Base-by-base conservation (phyloP, 1,140 invertebrate species). In the Brachionus calyciflorus region DNA sequence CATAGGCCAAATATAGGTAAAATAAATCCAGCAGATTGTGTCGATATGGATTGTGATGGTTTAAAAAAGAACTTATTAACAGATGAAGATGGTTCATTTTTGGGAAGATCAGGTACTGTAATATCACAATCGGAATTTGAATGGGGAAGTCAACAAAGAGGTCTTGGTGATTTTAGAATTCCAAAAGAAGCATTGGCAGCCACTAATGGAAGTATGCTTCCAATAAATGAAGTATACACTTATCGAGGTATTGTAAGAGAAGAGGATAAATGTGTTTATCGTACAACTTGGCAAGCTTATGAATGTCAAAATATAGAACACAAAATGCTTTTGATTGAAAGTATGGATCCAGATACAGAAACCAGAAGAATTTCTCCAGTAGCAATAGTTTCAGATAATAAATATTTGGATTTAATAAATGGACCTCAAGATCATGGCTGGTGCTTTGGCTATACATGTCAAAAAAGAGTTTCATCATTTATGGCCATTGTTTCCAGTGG, bases 21-120 rank as follows among this genome's bases (percentile, higher is more conserved):
- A 44, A 57, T 76, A 1, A 76, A 76, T 60, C 75, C 75, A 44
- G 33, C 51, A 3, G 75, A 76, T 63, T 76, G 75, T 76, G 75
- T 76, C 10, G 83, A 84, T 73, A 84, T 84, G 83, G 82, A 82
- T 60, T 84, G 83, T 79, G 83, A 84, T 78, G 83, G 75, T 2
- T 49, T 80, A 28, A 82, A 83, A 76, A 84, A 84, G 69, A 65
- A 63, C 6, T 44, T 84, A 21, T 46, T 84, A 2, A 76, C 65
- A 17, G 83, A 84, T 65, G 17, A n/a, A n/a, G n/a, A n/a, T n/a
- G n/a, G n/a, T n/a, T n/a, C n/a, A n/a, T n/a, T n/a, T n/a, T n/a
- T n/a, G 77, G n/a, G 83, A 84, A 65, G 82, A 33, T 19, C 30
- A 41, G 51, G 30, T 24, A 17, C 57, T 19, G 78, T 81, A 4